Evolutionary conservation across 2,888 invertebrate genomes (phyloP).

Genomic region (Drosophila nigricruria): DNA sequence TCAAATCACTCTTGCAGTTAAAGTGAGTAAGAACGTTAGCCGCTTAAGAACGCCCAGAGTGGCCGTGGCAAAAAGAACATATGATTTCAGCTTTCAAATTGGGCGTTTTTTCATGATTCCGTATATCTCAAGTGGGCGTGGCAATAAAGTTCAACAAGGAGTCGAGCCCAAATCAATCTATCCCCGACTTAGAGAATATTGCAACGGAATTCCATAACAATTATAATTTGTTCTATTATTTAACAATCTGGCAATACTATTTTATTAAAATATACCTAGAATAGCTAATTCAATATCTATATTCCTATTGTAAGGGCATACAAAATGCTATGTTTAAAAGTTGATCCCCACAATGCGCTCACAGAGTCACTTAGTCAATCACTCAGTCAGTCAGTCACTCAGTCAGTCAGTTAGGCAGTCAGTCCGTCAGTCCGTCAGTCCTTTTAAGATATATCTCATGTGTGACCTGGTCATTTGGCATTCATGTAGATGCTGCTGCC

Average conservation of each 20-base stretch:
- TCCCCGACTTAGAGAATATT: no score
- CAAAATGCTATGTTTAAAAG: background rate
- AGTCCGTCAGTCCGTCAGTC: slow-evolving; percentile 23
- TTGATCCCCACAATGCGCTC: background rate
- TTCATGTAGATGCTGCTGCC: slow-evolving; percentile 22
- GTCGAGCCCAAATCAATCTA: no score
- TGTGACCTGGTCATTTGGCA: slow-evolving; percentile 31
- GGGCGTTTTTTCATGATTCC: background rate
- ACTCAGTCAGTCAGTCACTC: slow-evolving; percentile 6
- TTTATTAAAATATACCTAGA: no score
- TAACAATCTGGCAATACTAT: no score
- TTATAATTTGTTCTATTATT: no score
- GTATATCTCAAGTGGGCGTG: background rate
- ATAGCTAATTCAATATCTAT: no score
- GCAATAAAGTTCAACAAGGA: no score
- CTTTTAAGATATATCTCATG: slow-evolving; percentile 32
- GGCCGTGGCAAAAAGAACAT: no score
- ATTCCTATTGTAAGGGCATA: slow-evolving; percentile 4
- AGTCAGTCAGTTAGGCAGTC: slow-evolving; percentile 5
- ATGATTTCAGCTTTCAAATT: no score
- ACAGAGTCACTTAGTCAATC: slow-evolving; percentile 2
- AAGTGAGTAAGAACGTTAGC: background rate
- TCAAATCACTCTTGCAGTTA: no score
- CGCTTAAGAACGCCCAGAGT: background rate
- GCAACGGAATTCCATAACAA: no score